Conservation (phyloP, 2,888 invertebrate genomes). For the Drosophila histrio region DNA sequence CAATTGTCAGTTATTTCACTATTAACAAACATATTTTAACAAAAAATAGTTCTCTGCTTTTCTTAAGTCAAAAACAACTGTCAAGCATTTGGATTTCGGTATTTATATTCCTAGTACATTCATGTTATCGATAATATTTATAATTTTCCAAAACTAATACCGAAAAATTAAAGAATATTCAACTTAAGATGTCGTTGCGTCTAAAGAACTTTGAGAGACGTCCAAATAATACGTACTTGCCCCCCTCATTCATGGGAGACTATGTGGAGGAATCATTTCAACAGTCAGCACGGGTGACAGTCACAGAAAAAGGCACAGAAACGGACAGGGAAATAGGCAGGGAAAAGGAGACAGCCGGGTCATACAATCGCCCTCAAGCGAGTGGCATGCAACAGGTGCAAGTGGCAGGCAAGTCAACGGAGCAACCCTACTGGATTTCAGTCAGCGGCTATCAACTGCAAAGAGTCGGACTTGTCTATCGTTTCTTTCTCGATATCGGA, state of each 20-base stretch:
- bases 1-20: too few relatives aligned
- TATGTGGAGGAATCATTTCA: conserved; percentile 7
- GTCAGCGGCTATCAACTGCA: conserved; percentile 48
- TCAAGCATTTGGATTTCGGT: not conserved
- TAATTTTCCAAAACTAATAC: not conserved
- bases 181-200: not conserved
- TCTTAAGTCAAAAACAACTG: not conserved
- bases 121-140: not conserved
- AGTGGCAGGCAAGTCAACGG: not conserved
- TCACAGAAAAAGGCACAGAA: not conserved
- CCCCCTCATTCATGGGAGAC: conserved; percentile 2
- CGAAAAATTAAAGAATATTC: not conserved
- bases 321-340: not conserved
- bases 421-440: conserved; percentile 44
- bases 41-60: not conserved
- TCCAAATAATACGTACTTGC: not conserved
- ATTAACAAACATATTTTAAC: not conserved
- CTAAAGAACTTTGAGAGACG: not conserved
- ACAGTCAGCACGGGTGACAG: not conserved
- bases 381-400: not conserved
- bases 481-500: conserved; percentile 61
- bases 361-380: not conserved
- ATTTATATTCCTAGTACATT: not conserved
- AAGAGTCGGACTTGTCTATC: conserved; percentile 31
- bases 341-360: not conserved